Percentiles rank a stretch among this genome's conserved stretches.
Evolutionary conservation across 2,113 vertebrate genomes (phyloP).

Genomic region (Orthonyx spaldingii): DNA sequence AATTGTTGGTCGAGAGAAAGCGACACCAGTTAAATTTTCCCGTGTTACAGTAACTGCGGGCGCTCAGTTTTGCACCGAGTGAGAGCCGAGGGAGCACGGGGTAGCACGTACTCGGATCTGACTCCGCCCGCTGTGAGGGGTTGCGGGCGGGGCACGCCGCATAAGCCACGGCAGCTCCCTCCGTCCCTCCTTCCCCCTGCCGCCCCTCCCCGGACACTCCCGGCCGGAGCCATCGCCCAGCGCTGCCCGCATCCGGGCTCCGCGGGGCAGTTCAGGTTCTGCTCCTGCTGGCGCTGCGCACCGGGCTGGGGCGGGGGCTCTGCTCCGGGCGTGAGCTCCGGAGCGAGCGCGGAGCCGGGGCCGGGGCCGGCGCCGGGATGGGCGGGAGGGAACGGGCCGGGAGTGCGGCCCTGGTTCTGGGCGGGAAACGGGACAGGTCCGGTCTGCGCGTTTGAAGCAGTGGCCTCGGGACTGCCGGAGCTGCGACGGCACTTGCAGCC

Average conservation of each 20-base stretch:
- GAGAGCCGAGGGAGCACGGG: neutral
- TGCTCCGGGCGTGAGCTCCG: no score
- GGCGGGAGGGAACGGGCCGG: neutral
- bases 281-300: neutral
- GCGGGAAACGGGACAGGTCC: no score
- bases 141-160: no score
- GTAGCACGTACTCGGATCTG: accelerated
- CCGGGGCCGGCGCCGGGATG: neutral
- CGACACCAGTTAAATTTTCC: neutral
- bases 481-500: neutral
- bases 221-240: neutral
- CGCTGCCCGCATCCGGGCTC: neutral
- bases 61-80: neutral
- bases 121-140: no score
- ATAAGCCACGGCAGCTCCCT: neutral
- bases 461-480: neutral
- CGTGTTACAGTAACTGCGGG: neutral
- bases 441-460: neutral
- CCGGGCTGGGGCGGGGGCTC: neutral
- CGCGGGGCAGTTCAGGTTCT: no score
- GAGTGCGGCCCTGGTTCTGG: no score
- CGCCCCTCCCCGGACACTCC: neutral
- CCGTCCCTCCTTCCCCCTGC: no score
- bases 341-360: no score
- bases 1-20: neutral